Base-by-base conservation (phyloP, 92 coral and sea anemone genomes). In the Pocillopora grandis region DNA sequence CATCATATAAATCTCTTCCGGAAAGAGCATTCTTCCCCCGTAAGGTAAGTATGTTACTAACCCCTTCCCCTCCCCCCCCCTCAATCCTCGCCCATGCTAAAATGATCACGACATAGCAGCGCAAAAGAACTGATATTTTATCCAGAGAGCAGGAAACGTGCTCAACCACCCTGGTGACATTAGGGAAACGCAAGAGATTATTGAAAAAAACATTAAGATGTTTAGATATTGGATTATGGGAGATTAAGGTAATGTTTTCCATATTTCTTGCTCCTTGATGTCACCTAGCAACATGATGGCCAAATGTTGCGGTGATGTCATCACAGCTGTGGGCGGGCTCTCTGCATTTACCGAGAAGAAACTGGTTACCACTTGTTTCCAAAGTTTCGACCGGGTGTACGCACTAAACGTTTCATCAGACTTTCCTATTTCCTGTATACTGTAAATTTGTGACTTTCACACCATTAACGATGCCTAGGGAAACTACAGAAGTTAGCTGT, bases 401-500 rank as follows among this genome's bases (percentile, higher is more conserved):
- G 72, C 2, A 13, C 31, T 27, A 33, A 12, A 49, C 62, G 36
- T 56, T n/a, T 75, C 36, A 1, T 58, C 19, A 48, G 10, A 12
- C 35, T 81, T 60, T 20, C 70, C 8, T 71, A 58, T 35, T 6
- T 70, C 16, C 75, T 70, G 56, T 35, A 70, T 70, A 56, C 21
- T 70, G 42, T 70, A 35, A 52, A 42, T 42, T 70, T 37, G 75
- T 58, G 60, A 58, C 18, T 66, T 66, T 49, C 27, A 12, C 66
- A 70, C 35, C 75, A 37, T 63, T 27, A 68, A 36, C 80, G 35
- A 94, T 94, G 98, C 90, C 95, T 37, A 90, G 87, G 75, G 99
- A 97, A 9, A 86, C 75, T 11, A 92, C 95, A 77, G 99, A 97
- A 94, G 98, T 97, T 37, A 97, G 99, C 90, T 85, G 87, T 33